Base-by-base conservation (phyloP, 2,888 invertebrate species). In the Hedychridium roseum region DNA sequence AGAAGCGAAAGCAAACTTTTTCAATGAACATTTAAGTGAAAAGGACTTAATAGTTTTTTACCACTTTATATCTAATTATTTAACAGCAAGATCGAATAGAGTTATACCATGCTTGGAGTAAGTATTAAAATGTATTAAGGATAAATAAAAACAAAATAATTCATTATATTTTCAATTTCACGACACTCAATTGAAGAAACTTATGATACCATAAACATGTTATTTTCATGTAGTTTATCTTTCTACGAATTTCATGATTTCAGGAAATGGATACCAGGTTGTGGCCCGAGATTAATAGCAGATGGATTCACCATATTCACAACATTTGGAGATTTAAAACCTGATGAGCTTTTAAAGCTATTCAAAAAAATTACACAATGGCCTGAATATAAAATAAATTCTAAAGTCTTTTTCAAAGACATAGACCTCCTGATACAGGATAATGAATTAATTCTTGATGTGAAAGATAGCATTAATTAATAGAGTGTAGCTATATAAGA, bases 21-120 rank as follows among this genome's bases (percentile, higher is more conserved):
- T 70, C 20, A 27, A 35, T 6, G 48, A 65, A 6, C 35, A 59
- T 34, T 53, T 66, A 2, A 53, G 60, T 2, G 64, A 76, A 26
- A 82, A 84, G 20, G 82, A 89, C 65, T 70, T 89, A 27, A 81
- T 85, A 27, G 79, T 85, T 0, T 81, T 90, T 23, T 89, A 86
- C 85, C 88, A 85, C 75, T 92, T 91, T 71, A 80, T 90, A 7
- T 84, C 83, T 59, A 85, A 88, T 43, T 84, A 87, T 62, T 83
- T 86, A 73, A 79, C 83, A 35, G 83, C 84, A 21, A 84, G 86
- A 42, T 80, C 79, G 5, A 84, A 81, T 37, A 82, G 82, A 64
- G 79, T 92, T 6, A 89, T 92, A 71, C 88, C 89, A 7, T 83
- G 85, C 73, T 70, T 91, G 52, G 92, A 92, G 90, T 90, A 79